These are phyloP conservation scores for Lagopus leucura DNA, from an alignment of 2,113 vertebrate species.

Conservation along the genomic window DNA sequence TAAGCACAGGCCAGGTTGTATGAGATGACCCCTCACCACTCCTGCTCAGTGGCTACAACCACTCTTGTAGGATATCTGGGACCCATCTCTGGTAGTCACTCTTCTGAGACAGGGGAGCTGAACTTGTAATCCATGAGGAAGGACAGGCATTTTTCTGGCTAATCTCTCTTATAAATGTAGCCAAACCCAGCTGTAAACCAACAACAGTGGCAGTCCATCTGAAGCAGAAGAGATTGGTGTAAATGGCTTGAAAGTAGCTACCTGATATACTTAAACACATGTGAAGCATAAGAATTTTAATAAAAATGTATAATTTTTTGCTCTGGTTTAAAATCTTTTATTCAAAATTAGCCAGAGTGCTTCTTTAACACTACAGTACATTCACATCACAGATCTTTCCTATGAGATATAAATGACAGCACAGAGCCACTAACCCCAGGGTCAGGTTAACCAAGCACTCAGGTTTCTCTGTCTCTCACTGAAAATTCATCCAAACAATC, in stretches of 20 bases:
- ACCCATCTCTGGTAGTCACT: not conserved
- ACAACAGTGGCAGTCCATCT: not conserved
- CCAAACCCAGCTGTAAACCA: not conserved
- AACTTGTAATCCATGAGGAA: not conserved
- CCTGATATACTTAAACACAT: not conserved
- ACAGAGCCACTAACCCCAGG: not conserved
- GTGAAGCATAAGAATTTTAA: not conserved
- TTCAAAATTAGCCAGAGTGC: not conserved
- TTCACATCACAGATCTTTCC: not conserved
- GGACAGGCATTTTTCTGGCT: not conserved
- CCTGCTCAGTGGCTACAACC: not conserved
- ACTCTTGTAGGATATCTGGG: not conserved
- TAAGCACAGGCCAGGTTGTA: not conserved
- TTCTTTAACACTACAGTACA: not conserved
- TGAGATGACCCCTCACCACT: not conserved
- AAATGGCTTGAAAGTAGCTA: rapidly evolving
- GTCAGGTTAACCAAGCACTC: not conserved
- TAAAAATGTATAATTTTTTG: not conserved
- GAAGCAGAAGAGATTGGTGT: not conserved
- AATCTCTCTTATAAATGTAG: not conserved
- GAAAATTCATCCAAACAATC: not conserved
- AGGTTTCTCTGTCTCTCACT: not conserved
- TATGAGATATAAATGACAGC: not conserved
- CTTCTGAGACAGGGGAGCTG: not conserved
- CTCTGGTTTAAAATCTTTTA: not conserved